These are phyloP conservation scores for Polyommatus icarus DNA, from an alignment of 2,888 invertebrate genomes.

Conservation along the genomic window DNA sequence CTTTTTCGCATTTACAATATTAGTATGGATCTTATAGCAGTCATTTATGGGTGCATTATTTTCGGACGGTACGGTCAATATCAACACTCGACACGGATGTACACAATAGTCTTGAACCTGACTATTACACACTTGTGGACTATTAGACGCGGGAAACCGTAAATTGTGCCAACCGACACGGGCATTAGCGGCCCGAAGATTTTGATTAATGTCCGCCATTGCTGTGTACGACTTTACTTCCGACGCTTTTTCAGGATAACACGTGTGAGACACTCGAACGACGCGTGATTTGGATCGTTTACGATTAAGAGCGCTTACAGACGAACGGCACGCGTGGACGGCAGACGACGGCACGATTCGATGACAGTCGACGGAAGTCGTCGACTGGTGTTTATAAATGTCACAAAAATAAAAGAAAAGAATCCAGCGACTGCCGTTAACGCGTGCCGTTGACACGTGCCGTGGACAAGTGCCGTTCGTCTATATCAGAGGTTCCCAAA, in stretches of 20 bases:
- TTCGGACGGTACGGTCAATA: background rate
- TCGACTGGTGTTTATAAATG: too few species aligned
- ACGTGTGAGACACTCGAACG: background rate
- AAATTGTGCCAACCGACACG: conserved; percentile 54
- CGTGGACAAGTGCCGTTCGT: too few species aligned
- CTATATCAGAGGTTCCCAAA: too few species aligned
- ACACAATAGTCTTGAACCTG: conserved; percentile 57
- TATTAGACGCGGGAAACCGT: conserved; percentile 61
- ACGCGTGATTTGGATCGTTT: background rate
- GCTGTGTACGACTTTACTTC: conserved; percentile 3
- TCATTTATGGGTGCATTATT: background rate
- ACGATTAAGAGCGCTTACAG: background rate
- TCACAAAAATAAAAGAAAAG: too few species aligned
- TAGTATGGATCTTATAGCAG: too few species aligned
- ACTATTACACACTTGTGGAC: conserved; percentile 47
- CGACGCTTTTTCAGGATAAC: background rate
- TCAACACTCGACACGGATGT: conserved; percentile 37
- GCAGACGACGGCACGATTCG: too few species aligned
- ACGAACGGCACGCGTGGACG: too few species aligned
- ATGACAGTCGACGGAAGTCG: too few species aligned
- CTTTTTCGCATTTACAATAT: too few species aligned
- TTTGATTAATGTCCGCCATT: conserved; percentile 26
- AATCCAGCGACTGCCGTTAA: too few species aligned
- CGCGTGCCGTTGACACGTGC: too few species aligned
- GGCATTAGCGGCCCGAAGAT: conserved; percentile 7